phyloP scores from a whole-genome alignment of 2,888 invertebrate genomes.

The Acanthosepion pharaonis region DNA sequence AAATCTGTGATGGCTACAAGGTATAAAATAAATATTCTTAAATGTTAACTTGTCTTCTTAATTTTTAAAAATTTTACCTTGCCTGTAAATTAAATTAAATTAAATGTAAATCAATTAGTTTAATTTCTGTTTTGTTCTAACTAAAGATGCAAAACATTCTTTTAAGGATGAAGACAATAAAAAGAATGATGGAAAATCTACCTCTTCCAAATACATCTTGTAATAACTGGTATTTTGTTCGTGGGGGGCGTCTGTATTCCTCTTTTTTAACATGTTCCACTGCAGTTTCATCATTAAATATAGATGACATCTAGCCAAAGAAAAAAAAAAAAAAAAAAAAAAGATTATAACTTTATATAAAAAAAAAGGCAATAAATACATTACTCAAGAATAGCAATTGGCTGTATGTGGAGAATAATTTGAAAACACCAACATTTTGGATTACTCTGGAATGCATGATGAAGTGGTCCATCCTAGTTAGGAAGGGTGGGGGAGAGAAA shows the following conservation, averaged over 20 bases:
- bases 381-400: not conserved
- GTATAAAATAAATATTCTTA: too few relatives aligned
- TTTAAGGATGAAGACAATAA: too few relatives aligned
- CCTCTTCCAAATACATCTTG: constrained; percentile 86
- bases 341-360: not conserved
- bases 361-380: not conserved
- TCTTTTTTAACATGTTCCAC: constrained; percentile 83
- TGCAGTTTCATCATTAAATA: constrained; percentile 75
- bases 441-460: not conserved
- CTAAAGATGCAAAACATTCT: too few relatives aligned
- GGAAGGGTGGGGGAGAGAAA: not conserved
- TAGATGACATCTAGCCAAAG: constrained; percentile 69
- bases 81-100: too few relatives aligned
- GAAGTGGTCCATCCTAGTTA: too few relatives aligned
- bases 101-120: too few relatives aligned
- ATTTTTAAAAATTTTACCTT: too few relatives aligned
- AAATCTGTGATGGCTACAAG: too few relatives aligned
- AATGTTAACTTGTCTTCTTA: too few relatives aligned
- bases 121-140: too few relatives aligned
- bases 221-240: constrained; percentile 80
- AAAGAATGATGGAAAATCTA: constrained; percentile 52
- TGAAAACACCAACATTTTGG: not conserved
- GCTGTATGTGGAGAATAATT: not conserved
- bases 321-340: not conserved
- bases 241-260: constrained; percentile 78